Evolutionary conservation across 2,113 vertebrate genomes (phyloP).

Genomic region (Chelonoidis abingdonii): DNA sequence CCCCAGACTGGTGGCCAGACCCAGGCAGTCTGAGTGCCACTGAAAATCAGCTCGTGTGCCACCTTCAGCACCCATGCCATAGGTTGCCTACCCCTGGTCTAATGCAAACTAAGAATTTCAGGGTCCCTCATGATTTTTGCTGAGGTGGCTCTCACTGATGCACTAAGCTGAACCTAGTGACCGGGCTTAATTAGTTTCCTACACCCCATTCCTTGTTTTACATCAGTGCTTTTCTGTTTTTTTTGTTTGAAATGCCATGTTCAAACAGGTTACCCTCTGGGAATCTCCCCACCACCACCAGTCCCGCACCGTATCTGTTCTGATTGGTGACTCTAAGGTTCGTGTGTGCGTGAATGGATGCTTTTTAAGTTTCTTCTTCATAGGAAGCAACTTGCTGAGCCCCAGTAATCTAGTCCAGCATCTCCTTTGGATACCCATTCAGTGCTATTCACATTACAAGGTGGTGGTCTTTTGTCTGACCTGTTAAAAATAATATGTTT

Average conservation of each 20-base stretch:
- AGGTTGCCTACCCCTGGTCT: neutral
- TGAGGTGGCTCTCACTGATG: neutral
- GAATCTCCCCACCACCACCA: neutral
- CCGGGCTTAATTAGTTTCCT: neutral
- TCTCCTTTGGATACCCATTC: neutral
- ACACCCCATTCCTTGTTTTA: neutral
- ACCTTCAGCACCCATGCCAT: no score
- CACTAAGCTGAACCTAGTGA: rapidly evolving
- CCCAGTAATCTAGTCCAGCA: neutral
- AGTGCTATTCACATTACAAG: neutral
- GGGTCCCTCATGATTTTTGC: neutral
- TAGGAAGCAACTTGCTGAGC: neutral
- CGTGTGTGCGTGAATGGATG: rapidly evolving
- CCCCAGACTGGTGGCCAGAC: no score
- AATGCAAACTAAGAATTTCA: neutral
- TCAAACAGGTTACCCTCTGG: neutral
- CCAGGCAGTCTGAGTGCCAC: no score
- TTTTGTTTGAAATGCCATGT: neutral
- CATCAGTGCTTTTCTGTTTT: neutral
- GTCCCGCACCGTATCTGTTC: neutral
- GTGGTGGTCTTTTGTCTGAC: neutral
- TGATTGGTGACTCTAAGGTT: rapidly evolving
- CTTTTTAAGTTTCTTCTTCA: neutral
- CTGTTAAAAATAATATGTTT: neutral
- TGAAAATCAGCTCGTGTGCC: no score